phyloP scores from a whole-genome alignment of 2,797 vertebrate species.

The Hephaestus fuliginosus region DNA sequence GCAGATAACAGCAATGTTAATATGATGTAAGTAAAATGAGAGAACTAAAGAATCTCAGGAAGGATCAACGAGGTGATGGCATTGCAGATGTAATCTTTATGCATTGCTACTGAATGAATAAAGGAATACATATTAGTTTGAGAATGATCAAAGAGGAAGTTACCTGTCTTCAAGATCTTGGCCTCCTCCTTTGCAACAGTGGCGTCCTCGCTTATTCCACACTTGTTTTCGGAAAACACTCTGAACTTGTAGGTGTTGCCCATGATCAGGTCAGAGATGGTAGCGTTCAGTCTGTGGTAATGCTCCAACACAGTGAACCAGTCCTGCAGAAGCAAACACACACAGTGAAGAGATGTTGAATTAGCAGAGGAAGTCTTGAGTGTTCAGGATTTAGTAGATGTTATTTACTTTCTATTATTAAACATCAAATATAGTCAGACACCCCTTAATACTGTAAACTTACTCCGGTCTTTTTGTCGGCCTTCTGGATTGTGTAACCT shows the following conservation, averaged over 20 bases:
- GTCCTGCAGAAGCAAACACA: constrained; percentile 83
- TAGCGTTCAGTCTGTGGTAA: constrained; percentile 92
- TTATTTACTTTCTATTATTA: neutral
- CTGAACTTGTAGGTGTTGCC: constrained; percentile 95
- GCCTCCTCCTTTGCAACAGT: constrained; percentile 83
- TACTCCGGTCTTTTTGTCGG: constrained; percentile 96
- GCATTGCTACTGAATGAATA: neutral
- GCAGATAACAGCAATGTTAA: neutral
- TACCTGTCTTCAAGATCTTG: constrained; percentile 91
- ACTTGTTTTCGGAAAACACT: constrained; percentile 92
- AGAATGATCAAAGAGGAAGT: neutral
- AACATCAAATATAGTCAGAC: neutral
- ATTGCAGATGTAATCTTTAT: neutral
- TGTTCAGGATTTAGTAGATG: neutral
- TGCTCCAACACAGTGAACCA: constrained; percentile 97
- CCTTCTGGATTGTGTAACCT: constrained; percentile 95
- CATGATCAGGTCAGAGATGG: constrained; percentile 96
- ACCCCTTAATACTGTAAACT: constrained; percentile 56
- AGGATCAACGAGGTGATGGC: neutral
- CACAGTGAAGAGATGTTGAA: constrained; percentile 15
- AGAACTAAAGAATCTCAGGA: neutral
- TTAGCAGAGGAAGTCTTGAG: neutral
- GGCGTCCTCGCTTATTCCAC: constrained; percentile 86
- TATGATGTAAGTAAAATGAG: neutral
- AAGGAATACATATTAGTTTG: neutral